Percentiles rank a stretch among this genome's conserved stretches.
Conservation (phyloP, 2,113 vertebrate species). For the Pollimyrus isidori region DNA sequence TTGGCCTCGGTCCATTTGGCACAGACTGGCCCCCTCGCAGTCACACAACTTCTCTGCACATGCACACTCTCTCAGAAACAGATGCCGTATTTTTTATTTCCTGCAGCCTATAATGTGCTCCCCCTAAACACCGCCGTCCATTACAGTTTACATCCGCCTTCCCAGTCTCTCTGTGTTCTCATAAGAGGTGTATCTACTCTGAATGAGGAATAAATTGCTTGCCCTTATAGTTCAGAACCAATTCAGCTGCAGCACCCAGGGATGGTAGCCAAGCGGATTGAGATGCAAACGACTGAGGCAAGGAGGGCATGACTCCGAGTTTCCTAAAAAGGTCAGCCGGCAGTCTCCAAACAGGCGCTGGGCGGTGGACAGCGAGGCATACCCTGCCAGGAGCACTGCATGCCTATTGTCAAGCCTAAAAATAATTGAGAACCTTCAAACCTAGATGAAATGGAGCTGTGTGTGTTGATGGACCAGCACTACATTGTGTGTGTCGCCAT, state of each 20-base stretch:
- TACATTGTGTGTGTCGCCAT: background rate
- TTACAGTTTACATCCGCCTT: background rate
- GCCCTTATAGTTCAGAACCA: slow-evolving; percentile 41
- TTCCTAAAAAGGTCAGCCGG: background rate
- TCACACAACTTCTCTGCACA: background rate
- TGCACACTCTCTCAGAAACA: background rate
- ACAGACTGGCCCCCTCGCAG: background rate
- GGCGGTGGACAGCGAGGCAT: background rate
- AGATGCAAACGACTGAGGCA: background rate
- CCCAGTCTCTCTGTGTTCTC: slow-evolving; percentile 17
- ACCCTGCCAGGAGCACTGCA: background rate
- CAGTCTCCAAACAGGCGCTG: background rate
- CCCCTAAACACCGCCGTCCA: background rate
- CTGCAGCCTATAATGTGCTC: background rate
- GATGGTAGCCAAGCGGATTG: slow-evolving; percentile 28
- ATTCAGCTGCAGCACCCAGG: slow-evolving; percentile 25
- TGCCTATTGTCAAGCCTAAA: background rate
- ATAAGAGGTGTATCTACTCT: slow-evolving; percentile 30
- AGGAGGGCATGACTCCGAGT: background rate
- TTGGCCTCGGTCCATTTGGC: background rate
- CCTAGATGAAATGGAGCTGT: background rate
- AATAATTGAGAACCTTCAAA: background rate
- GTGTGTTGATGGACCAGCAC: background rate
- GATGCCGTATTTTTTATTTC: background rate
- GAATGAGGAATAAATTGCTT: slow-evolving; percentile 48